Evolutionary conservation across 2,113 vertebrate species (phyloP).

Genomic region (Albula glossodonta): DNA sequence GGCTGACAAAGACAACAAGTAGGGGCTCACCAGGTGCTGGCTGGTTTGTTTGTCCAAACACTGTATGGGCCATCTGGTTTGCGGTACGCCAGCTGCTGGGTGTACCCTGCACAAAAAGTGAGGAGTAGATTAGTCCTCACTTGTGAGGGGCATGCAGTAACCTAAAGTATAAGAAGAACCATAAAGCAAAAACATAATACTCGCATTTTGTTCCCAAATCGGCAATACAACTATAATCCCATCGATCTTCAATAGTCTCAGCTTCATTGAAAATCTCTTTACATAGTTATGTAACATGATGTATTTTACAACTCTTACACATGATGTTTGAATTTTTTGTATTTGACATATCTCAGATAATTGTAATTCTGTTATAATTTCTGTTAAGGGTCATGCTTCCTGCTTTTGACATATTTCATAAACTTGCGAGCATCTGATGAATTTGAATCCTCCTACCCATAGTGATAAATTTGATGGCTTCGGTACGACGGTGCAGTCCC

Average conservation of each 20-base stretch:
- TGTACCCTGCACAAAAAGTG: conserved; percentile 38
- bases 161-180: too few relatives aligned
- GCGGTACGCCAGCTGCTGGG: conserved; percentile 40
- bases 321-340: background rate
- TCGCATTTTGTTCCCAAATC: too few relatives aligned
- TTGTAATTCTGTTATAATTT: too few relatives aligned
- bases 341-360: background rate
- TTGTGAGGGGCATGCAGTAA: too few relatives aligned
- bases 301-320: background rate
- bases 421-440: background rate
- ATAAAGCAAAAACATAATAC: too few relatives aligned
- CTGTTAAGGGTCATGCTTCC: too few relatives aligned
- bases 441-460: conserved; percentile 46
- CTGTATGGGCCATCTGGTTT: conserved; percentile 58
- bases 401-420: background rate
- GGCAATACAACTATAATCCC: too few relatives aligned
- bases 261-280: too few relatives aligned
- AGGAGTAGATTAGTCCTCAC: background rate
- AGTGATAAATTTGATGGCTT: conserved; percentile 54
- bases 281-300: background rate
- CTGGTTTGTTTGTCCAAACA: background rate
- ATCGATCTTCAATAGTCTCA: too few relatives aligned
- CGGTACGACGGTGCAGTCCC: conserved; percentile 39
- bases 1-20: background rate
- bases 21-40: conserved; percentile 51